Conservation (phyloP, 2,888 invertebrate genomes). For the Caenorhabditis angaria region DNA sequence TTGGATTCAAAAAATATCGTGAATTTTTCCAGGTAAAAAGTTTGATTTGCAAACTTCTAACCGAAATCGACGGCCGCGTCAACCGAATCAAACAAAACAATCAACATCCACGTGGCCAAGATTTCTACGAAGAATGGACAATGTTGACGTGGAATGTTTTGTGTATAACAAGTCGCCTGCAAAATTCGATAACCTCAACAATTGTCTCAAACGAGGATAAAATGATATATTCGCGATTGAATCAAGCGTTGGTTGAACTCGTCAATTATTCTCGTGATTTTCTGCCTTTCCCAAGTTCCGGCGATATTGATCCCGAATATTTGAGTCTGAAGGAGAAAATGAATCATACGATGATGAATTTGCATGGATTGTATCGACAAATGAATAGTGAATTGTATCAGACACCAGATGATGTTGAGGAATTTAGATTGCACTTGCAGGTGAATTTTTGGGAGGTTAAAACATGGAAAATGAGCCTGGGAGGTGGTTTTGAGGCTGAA, state of each 20-base stretch:
- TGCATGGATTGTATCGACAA: slow-evolving; percentile 57
- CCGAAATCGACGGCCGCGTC: slow-evolving; percentile 68
- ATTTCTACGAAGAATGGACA: slow-evolving; percentile 71
- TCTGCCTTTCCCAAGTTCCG: slow-evolving; percentile 44
- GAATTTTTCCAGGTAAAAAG: slow-evolving; percentile 58
- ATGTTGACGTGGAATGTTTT: slow-evolving; percentile 71
- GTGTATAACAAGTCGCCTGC: slow-evolving; percentile 68
- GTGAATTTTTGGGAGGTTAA: not conserved
- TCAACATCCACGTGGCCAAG: slow-evolving; percentile 40
- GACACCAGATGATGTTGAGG: slow-evolving; percentile 3
- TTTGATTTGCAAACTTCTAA: slow-evolving; percentile 67
- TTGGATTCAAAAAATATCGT: not conserved
- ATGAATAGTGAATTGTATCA: slow-evolving; percentile 38
- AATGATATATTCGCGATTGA: slow-evolving; percentile 66
- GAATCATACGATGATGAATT: slow-evolving; percentile 55
- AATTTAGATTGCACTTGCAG: not conserved
- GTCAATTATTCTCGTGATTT: slow-evolving; percentile 65
- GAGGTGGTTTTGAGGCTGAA: too few species aligned
- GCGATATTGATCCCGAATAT: slow-evolving; percentile 48
- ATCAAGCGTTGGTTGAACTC: slow-evolving; percentile 66
- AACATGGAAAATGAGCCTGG: too few species aligned
- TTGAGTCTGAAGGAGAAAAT: slow-evolving; percentile 50
- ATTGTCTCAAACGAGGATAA: slow-evolving; percentile 54
- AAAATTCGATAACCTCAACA: slow-evolving; percentile 48
- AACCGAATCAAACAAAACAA: slow-evolving; percentile 55